Percentiles rank a stretch among this genome's conserved stretches.
These are phyloP conservation scores for Chionis minor DNA, from an alignment of 2,113 vertebrate species.

Conservation along the genomic window DNA sequence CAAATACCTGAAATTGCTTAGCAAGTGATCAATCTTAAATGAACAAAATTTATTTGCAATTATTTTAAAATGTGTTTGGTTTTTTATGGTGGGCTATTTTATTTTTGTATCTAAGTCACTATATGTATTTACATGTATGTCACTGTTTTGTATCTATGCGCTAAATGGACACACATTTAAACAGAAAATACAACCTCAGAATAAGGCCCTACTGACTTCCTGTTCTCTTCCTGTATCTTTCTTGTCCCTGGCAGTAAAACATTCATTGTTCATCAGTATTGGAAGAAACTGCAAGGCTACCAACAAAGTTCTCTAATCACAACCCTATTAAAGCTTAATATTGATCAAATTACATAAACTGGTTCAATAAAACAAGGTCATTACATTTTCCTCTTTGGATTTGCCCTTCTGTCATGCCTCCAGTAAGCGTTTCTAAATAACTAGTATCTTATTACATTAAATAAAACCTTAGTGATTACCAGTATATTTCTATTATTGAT, in stretches of 20 bases:
- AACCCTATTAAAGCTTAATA: constrained; percentile 44
- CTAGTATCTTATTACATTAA: background rate
- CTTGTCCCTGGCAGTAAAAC: background rate
- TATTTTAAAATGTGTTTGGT: background rate
- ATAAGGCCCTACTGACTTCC: background rate
- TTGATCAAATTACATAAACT: constrained; percentile 61
- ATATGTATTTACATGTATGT: background rate
- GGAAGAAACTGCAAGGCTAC: constrained; percentile 38
- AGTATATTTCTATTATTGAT: background rate
- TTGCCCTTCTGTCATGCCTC: background rate
- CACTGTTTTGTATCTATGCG: background rate
- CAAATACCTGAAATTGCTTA: background rate
- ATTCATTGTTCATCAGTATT: background rate
- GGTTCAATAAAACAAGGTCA: constrained; percentile 57
- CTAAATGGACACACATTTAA: background rate
- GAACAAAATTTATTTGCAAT: background rate
- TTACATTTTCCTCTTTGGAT: constrained; percentile 16
- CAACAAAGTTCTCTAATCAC: constrained; percentile 36
- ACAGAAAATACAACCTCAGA: background rate
- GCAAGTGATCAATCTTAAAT: background rate
- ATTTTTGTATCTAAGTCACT: background rate
- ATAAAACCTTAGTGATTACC: constrained; percentile 18
- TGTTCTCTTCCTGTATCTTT: background rate
- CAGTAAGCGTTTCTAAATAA: constrained; percentile 17
- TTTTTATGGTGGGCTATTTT: background rate